Evolutionary conservation across 2,888 invertebrate species (phyloP), one percentile per base, ranked within the genome.

Genomic region (Rotaria macrura): DNA sequence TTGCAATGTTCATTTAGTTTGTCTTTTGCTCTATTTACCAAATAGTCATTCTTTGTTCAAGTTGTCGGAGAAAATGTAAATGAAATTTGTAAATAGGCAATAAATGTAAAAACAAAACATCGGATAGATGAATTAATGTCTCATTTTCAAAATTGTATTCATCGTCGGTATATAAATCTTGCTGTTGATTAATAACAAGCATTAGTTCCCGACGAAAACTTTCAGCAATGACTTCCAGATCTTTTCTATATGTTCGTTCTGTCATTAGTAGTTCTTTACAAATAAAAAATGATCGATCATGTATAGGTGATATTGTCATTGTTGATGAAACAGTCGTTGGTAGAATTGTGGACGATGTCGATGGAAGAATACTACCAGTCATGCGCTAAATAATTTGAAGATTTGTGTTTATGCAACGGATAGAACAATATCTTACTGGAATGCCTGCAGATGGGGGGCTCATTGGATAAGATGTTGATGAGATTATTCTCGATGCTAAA

Each of bases 211-310:
- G 79, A 79, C 79, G 79, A 79, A 84, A 84, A n/a, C 10, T 23
- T 52, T 84, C 93, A 90, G 95, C 95, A 87, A 97, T 93, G 74
- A 97, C 94, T 90, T 96, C 96, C 88, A 97, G 92, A 90, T 97
- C 97, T 89, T 96, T 95, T 89, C 95, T 95, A 91, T 96, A 97
- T 0, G 97, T 97, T 88, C 96, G 92, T 90, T 97, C 97, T 0
- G 96, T 97, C 95, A 96, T 96, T 85, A 97, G 92, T 88, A 97
- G 92, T 91, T 97, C 97, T 91, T 96, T 96, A 83, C 90, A 89
- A 84, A 91, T 90, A 87, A 89, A 91, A 87, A 90, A 91, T 6
- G 90, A 89, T 84, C 88, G 88, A 87, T 90, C 90, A 79, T 79
- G 79, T n/a, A 7, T 79, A 23, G 79, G 25, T n/a, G 79, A 34